Evolutionary conservation across 2,113 vertebrate genomes (phyloP).

Genomic region (Lepidothrix coronata): DNA sequence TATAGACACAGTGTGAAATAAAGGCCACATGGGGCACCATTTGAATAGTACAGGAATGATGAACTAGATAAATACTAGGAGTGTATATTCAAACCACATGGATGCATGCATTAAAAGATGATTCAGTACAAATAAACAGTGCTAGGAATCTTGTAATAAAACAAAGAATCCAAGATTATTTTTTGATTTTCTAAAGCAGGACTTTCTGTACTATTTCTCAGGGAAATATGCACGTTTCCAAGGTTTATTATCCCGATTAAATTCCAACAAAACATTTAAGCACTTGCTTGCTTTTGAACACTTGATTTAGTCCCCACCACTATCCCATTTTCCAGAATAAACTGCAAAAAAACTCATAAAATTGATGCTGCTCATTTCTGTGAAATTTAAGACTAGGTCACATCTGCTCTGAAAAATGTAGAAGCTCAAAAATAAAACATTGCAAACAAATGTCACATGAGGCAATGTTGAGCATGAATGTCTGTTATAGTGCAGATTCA

Average conservation of each 20-base stretch:
- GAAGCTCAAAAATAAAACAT: neutral
- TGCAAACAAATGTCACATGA: neutral
- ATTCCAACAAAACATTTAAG: constrained; percentile 6
- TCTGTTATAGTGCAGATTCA: neutral
- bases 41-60: neutral
- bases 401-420: neutral
- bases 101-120: neutral
- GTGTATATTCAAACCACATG: neutral
- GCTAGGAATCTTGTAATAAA: neutral
- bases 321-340: neutral
- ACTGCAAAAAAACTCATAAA: neutral
- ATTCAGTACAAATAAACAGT: neutral
- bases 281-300: constrained; percentile 11
- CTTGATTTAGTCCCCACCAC: neutral
- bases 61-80: neutral
- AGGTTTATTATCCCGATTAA: constrained; percentile 25
- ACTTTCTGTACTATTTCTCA: neutral
- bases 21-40: neutral
- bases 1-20: neutral
- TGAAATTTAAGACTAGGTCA: constrained; percentile 1
- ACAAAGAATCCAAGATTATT: neutral
- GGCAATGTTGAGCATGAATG: neutral
- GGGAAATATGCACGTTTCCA: neutral
- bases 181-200: neutral
- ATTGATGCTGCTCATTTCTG: neutral